Conservation (phyloP, 2,797 vertebrate species). For the Sebastes wilsoni region DNA sequence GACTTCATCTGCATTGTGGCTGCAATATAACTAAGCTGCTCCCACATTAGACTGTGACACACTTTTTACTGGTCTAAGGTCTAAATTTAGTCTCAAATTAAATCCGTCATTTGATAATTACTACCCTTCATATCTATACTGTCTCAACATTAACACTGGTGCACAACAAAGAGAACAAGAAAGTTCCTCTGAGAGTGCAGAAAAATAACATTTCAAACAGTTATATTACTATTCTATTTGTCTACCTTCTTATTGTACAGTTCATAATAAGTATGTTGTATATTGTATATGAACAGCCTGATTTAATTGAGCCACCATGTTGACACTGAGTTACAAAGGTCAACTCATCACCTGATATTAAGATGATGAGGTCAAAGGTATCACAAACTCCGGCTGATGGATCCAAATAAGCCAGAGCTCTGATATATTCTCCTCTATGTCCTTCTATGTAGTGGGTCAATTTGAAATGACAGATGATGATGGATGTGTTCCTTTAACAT, state of each 20-base stretch:
- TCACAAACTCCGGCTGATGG: background rate
- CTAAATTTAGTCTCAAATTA: background rate
- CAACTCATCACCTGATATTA: background rate
- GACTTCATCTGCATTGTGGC: background rate
- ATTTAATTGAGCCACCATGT: background rate
- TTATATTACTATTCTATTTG: background rate
- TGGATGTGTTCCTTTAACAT: background rate
- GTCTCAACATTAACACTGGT: background rate
- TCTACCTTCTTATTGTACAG: background rate
- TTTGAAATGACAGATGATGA: background rate
- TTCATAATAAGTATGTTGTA: background rate
- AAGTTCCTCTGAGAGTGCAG: background rate
- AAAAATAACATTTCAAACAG: background rate
- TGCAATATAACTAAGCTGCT: background rate
- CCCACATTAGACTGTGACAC: background rate
- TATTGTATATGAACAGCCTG: background rate
- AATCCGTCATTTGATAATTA: background rate
- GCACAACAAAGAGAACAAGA: background rate
- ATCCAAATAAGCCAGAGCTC: background rate
- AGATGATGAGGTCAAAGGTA: background rate
- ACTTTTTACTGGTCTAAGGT: background rate
- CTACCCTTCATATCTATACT: background rate
- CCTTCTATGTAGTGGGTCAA: too few species aligned
- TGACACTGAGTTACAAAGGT: background rate
- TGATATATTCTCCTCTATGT: background rate